Base-by-base conservation (phyloP, 2,888 invertebrate species). In the Mesorhabditis belari region DNA sequence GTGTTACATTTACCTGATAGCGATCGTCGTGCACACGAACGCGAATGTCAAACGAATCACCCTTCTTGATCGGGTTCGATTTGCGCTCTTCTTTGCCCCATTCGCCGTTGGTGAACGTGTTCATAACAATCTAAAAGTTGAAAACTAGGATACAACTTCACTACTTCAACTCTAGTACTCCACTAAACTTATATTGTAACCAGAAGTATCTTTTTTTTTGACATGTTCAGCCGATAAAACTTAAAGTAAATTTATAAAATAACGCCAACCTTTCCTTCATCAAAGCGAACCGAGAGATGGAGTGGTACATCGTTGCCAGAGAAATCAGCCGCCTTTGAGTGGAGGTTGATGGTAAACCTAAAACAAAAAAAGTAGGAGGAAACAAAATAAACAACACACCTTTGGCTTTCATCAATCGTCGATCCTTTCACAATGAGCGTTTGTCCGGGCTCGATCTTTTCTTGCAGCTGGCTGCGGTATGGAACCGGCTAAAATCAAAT, bases 231-330 rank as follows among this genome's bases (percentile, higher is more conserved):
- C 23, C 21, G 21, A 52, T 19, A n/a, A n/a, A 17, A n/a, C 17
- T 52, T 1, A n/a, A n/a, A 12, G 12, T 52, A 21, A n/a, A 12
- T 12, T n/a, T 21, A 12, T 1, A 17, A n/a, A 52, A 52, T 52
- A 44, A 35, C 24, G 25, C 56, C 27, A 27, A 75, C 73, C 72
- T 79, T 79, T 57, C 77, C 79, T 65, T 79, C 79, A 56, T 79
- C 79, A 69, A 79, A 78, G 28, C 79, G 75, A 55, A 79, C 73
- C 23, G 76, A 76, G 58, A 79, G 65, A 69, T 79, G 79, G 55
- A 79, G 73, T 24, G 79, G 79, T 1, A 79, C 77, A 58, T 79
- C 77, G 66, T 79, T 79, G 57, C 79, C 79, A 62, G 74, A 73
- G 74, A 79, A 79, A 66, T 79, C 79, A 53, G 79, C 76, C 17